These are phyloP conservation scores for Oscheius sp. DNA, from an alignment of 1,140 invertebrate species.

Conservation along the genomic window DNA sequence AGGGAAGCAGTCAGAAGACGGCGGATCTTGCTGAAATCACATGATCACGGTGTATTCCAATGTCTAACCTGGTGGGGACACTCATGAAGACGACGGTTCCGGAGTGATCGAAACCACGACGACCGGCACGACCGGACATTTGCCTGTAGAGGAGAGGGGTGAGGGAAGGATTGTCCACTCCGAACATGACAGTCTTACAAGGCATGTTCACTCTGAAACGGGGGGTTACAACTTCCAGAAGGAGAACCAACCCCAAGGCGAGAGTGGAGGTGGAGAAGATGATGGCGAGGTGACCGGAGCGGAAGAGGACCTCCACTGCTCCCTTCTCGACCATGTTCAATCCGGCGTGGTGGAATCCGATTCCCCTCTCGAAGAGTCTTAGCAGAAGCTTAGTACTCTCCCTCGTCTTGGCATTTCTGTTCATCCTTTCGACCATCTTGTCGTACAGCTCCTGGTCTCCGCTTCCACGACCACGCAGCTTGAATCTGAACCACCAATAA, in stretches of 20 bases:
- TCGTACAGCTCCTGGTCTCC: slow-evolving; percentile 30
- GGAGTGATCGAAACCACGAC: slow-evolving; percentile 59
- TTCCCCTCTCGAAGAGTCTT: slow-evolving; percentile 56
- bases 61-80: slow-evolving; percentile 55
- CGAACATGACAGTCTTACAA: slow-evolving; percentile 60
- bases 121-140: slow-evolving; percentile 60
- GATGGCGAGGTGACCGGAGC: slow-evolving; percentile 53
- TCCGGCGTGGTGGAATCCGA: slow-evolving; percentile 59
- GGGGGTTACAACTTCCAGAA: not conserved
- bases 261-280: slow-evolving; percentile 59
- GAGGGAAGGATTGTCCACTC: slow-evolving; percentile 55
- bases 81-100: slow-evolving; percentile 60
- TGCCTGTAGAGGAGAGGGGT: slow-evolving; percentile 60
- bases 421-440: slow-evolving; percentile 30
- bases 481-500: slow-evolving; percentile 57
- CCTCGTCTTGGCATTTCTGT: not conserved
- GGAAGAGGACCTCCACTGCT: slow-evolving; percentile 59
- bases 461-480: slow-evolving; percentile 43
- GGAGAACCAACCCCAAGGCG: slow-evolving; percentile 46
- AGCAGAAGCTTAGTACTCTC: slow-evolving; percentile 35
- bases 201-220: slow-evolving; percentile 60
- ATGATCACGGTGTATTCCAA: too few relatives aligned
- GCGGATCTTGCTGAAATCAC: slow-evolving; percentile 55
- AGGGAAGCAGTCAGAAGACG: slow-evolving; percentile 56
- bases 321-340: slow-evolving; percentile 49